These are phyloP conservation scores for Graptemys geographica DNA, from an alignment of 2,797 vertebrate genomes.

Conservation along the genomic window DNA sequence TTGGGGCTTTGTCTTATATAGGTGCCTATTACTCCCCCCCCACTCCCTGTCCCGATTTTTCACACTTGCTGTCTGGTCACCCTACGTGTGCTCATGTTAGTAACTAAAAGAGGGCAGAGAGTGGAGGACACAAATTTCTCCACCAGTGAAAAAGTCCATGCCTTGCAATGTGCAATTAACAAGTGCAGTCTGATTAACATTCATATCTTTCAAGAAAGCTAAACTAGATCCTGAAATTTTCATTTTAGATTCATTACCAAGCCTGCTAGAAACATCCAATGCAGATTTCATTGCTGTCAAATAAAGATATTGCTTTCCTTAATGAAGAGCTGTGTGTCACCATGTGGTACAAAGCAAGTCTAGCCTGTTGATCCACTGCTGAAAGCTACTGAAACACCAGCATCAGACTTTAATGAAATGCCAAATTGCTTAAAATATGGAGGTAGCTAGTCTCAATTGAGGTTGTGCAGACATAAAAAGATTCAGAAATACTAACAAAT, in stretches of 20 bases:
- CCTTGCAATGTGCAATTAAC: constrained; percentile 34
- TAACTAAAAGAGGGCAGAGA: neutral
- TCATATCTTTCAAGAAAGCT: constrained; percentile 63
- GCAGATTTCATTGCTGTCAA: constrained; percentile 58
- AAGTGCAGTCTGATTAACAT: constrained; percentile 54
- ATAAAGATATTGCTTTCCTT: constrained; percentile 46
- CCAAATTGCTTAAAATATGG: rapidly evolving
- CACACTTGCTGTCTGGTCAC: no score
- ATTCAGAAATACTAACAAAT: neutral
- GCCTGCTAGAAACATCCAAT: constrained; percentile 38
- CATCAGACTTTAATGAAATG: neutral
- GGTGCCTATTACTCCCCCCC: no score
- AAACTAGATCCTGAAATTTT: constrained; percentile 72
- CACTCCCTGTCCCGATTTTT: no score
- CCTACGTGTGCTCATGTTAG: neutral
- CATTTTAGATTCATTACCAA: constrained; percentile 54
- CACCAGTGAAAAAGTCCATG: constrained; percentile 54
- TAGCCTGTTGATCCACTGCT: rapidly evolving
- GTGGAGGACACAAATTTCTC: neutral
- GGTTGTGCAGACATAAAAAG: neutral
- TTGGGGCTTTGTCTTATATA: no score
- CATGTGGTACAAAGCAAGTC: neutral
- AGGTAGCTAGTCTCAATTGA: neutral
- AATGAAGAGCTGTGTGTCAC: constrained; percentile 6
- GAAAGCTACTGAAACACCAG: rapidly evolving